phyloP scores from a whole-genome alignment of 2,888 invertebrate species.

The Amphipyra berbera region DNA sequence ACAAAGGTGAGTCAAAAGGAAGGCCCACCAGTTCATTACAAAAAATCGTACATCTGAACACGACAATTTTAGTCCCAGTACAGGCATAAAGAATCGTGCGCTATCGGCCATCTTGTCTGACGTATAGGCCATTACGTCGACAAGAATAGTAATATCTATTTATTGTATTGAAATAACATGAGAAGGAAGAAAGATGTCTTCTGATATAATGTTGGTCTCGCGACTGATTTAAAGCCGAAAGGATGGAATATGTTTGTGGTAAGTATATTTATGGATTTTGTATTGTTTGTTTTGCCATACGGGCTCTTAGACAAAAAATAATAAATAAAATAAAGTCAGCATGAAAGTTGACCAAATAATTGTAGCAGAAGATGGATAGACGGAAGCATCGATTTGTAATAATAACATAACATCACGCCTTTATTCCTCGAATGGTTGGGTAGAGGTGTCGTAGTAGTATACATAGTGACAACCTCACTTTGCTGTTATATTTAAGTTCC shows the following conservation, averaged over 20 bases:
- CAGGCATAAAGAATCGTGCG: conserved; percentile 5
- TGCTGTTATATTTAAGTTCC: no score
- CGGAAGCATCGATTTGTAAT: no score
- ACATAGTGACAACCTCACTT: no score
- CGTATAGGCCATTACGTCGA: conserved; percentile 20
- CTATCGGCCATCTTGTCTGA: conserved; percentile 13
- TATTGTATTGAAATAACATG: conserved; percentile 51
- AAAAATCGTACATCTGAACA: background rate
- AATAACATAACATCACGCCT: no score
- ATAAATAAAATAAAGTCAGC: no score
- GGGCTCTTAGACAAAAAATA: no score
- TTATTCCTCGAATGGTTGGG: no score
- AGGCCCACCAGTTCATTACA: no score
- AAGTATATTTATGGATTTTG: background rate
- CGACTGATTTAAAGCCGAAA: conserved; percentile 33
- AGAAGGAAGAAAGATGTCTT: conserved; percentile 19
- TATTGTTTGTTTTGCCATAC: background rate
- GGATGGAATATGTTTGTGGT: conserved; percentile 29
- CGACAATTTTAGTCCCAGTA: background rate
- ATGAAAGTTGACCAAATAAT: no score
- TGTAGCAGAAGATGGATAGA: no score
- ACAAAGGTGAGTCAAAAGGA: no score
- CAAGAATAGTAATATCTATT: conserved; percentile 27
- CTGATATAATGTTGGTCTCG: conserved; percentile 27
- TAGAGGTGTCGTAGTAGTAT: no score